Conservation (phyloP, 2,113 vertebrate species). For the Tursiops truncatus region DNA sequence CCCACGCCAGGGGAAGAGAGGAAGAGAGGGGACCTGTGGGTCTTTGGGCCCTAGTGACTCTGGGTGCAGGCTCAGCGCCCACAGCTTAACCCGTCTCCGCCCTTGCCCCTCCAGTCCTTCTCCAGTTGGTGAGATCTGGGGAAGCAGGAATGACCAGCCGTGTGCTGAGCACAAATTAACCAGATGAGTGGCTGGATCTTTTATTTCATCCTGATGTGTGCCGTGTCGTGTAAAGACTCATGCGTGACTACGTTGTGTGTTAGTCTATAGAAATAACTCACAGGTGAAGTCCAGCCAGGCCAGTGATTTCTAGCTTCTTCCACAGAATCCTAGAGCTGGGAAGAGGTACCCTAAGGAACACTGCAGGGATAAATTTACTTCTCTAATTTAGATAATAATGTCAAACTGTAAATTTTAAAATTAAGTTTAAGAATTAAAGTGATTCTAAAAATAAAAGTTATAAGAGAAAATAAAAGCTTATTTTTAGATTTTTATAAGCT, state of each 20-base stretch:
- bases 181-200: background rate
- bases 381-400: background rate
- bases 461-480: background rate
- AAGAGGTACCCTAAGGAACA: too few species aligned
- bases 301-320: background rate
- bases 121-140: too few species aligned
- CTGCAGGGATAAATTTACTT: background rate
- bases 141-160: rapidly evolving
- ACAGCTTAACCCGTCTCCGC: rapidly evolving
- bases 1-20: rapidly evolving
- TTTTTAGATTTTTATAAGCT: background rate
- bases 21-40: too few species aligned
- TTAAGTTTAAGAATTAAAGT: background rate
- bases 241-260: rapidly evolving
- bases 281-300: background rate
- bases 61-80: rapidly evolving
- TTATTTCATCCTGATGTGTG: rapidly evolving
- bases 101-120: background rate
- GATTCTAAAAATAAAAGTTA: background rate
- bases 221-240: rapidly evolving
- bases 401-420: background rate
- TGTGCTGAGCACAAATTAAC: rapidly evolving
- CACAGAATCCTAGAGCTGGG: background rate
- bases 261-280: background rate
- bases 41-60: background rate